Evolutionary conservation across 2,113 vertebrate species (phyloP), one percentile per base, ranked within the genome.

Genomic region (Phainopepla nitens): DNA sequence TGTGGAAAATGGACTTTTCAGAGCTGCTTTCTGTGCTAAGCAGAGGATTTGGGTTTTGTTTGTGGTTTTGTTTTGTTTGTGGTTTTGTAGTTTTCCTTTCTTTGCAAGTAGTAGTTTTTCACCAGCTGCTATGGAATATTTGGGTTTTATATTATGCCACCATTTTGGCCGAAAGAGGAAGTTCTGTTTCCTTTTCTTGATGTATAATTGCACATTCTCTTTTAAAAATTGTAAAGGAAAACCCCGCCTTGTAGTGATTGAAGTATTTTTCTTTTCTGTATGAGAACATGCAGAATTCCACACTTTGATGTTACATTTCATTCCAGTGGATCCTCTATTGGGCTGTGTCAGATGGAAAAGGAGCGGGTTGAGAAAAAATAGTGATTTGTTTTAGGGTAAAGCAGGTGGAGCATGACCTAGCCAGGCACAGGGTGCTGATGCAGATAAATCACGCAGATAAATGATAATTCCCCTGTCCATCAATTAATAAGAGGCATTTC

Each of bases 121-220:
- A 3, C 4, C 0, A 29, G 35, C 12, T 83, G n/a, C 15, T n/a
- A 11, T 17, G 24, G 13, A 69, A 41, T 24, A 17, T 47, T 31
- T 36, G 13, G 0, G 2, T 15, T 65, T 73, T 41, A 42, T 2
- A 0, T 3, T 53, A 9, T 44, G 69, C 80, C 58, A 42, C 23
- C 10, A 3, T 39, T 71, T 83, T 61, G 64, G n/a, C 31, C 2
- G 0, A 58, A 78, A 84, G 18, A 42, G 25, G 39, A 75, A 82
- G 14, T 6, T 15, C 5, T 33, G 2, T 35, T 92, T 78, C 60
- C 18, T 53, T 60, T 49, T 49, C 22, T 61, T 22, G 42, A 20
- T 4, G 5, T 25, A 16, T 2, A 66, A 29, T 44, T 51, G 12
- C 4, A 21, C 4, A 0, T 44, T 21, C 4, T 41, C 3, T 3